A percentile compares a stretch with the other conserved stretches of the same genome.
Conservation (phyloP, 1,140 invertebrate genomes). For the Carposina sasakii region DNA sequence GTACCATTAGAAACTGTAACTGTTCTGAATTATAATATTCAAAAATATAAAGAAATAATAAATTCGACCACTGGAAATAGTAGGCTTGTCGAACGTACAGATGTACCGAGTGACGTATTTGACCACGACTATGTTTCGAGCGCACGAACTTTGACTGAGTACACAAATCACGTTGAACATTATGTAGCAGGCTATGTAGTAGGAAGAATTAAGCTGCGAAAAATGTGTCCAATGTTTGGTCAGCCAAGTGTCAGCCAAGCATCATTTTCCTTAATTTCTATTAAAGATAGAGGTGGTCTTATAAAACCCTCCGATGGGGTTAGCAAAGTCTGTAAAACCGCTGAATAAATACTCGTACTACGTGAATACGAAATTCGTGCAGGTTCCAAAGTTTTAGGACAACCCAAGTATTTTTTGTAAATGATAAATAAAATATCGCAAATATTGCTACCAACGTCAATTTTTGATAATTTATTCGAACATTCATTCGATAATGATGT, state of each 20-base stretch:
- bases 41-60: neutral
- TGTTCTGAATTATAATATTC: neutral
- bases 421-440: too few species aligned
- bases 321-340: neutral
- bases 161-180: neutral
- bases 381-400: neutral
- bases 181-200: slow-evolving; percentile 5
- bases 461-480: neutral
- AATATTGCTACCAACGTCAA: neutral
- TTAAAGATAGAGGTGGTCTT: slow-evolving; percentile 7
- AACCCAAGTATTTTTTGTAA: neutral
- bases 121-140: neutral
- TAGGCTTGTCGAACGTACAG: neutral
- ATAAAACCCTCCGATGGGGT: neutral
- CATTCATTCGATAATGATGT: neutral
- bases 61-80: slow-evolving; percentile 1
- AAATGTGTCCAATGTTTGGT: neutral
- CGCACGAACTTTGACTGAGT: neutral
- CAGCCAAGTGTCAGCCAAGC: neutral
- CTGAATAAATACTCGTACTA: neutral
- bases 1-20: slow-evolving; percentile 1
- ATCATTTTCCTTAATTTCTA: neutral
- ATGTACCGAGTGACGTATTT: neutral
- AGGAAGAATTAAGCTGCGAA: slow-evolving; percentile 5
- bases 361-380: neutral